phyloP scores from a whole-genome alignment of 2,888 invertebrate species.

The Archaeoteleia sp. region DNA sequence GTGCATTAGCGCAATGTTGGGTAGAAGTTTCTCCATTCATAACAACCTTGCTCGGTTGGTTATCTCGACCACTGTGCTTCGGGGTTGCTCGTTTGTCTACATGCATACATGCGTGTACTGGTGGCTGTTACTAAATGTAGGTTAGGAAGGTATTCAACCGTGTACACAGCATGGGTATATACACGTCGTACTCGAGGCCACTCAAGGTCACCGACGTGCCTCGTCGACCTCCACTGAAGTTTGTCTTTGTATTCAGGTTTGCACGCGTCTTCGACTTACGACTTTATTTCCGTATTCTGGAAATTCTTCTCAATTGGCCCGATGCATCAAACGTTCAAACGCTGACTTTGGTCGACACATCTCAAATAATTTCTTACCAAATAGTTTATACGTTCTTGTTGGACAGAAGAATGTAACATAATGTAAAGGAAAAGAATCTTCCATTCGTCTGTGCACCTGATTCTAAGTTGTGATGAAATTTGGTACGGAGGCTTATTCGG shows the following conservation, averaged over 20 bases:
- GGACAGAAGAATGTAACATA: no score
- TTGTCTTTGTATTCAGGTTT: constrained; percentile 27
- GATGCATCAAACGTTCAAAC: no score
- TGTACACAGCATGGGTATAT: constrained; percentile 54
- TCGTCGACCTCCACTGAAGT: constrained; percentile 33
- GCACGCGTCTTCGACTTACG: constrained; percentile 10
- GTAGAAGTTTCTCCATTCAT: constrained; percentile 70
- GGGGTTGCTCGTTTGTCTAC: constrained; percentile 50
- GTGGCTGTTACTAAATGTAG: constrained; percentile 61
- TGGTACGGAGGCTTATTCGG: constrained; percentile 16
- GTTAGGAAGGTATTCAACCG: constrained; percentile 61
- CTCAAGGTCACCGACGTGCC: constrained; percentile 43
- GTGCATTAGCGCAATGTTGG: constrained; percentile 54
- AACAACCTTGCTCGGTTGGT: constrained; percentile 52
- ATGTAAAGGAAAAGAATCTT: no score
- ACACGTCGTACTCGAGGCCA: constrained; percentile 34
- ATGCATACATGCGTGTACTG: constrained; percentile 39
- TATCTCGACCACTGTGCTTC: constrained; percentile 50
- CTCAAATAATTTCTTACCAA: no score
- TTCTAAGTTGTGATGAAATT: constrained; percentile 21
- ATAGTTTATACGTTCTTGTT: no score
- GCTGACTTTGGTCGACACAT: no score
- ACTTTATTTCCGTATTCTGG: constrained; percentile 9
- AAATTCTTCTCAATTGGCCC: background rate
- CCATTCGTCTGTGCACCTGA: no score